Evolutionary conservation across 2,113 vertebrate species (phyloP).

Genomic region (Sebastes schlegelii): DNA sequence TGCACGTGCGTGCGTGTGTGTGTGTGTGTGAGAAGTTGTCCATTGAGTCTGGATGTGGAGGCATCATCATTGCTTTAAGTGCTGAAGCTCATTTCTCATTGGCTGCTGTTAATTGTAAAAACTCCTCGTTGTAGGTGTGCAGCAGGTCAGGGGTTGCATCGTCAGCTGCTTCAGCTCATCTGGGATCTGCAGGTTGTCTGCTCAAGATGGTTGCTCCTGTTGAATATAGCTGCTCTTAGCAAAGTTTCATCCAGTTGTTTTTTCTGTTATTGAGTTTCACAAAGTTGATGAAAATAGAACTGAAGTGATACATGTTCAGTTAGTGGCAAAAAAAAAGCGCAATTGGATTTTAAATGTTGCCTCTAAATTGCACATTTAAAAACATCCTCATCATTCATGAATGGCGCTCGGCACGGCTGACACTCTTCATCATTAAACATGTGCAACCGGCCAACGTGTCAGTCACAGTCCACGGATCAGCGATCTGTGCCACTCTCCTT

Average conservation of each 20-base stretch:
- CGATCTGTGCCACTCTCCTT: neutral
- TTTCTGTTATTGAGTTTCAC: neutral
- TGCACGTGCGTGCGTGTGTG: neutral
- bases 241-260: slow-evolving; percentile 15
- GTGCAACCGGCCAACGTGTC: neutral
- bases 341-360: neutral
- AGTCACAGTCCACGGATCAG: neutral
- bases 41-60: neutral
- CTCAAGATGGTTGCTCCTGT: neutral
- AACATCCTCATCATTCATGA: neutral
- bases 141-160: neutral
- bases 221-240: neutral
- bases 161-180: neutral
- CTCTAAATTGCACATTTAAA: no score
- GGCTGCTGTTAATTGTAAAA: slow-evolving; percentile 38
- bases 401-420: neutral
- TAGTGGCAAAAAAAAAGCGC: neutral
- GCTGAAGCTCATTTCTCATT: slow-evolving; percentile 7
- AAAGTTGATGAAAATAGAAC: neutral
- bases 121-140: neutral
- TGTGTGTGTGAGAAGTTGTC: slow-evolving; percentile 36
- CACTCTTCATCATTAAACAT: neutral
- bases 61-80: neutral
- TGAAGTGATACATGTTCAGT: neutral
- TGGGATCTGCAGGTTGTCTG: neutral